Evolutionary conservation across 2,797 vertebrate genomes (phyloP), one percentile per base, ranked within the genome.

Genomic region (Clarias laeviceps): DNA sequence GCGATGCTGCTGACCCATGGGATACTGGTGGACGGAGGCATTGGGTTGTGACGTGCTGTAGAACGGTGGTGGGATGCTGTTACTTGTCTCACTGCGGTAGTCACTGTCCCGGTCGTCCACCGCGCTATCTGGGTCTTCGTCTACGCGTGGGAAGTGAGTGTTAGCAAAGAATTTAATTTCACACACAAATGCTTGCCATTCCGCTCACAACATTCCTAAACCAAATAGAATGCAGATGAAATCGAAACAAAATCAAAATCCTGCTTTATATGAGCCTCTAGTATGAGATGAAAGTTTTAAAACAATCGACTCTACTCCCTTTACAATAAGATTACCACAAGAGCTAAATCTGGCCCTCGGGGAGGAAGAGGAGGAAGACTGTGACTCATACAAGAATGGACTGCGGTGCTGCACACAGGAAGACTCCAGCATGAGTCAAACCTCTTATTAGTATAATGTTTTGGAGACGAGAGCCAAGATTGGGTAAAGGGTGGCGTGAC

Each of bases 51-150:
- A 97, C 0, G 97, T 98, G 87, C 96, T 97, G 86, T 98, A 98
- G 91, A 95, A 99, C 0, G 97, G 97, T 0, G 97, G 97, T 0
- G 98, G 98, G 86, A 98, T 97, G 93, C 98, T 99, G 91, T 97
- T 98, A 93, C 98, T 99, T 32, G 98, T 98, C 93, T 99, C 98
- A 0, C 98, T 99, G 90, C 97, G 97, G 84, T 99, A 99, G 91
- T 99, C 98, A 0, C 98, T 99, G 94, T 99, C 98, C 9, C 97
- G 93, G 91, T 99, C 98, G 0, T 99, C 98, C 93, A 99, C 96
- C 0, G 95, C 97, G 6, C 98, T 99, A 92, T 99, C 98, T 0
- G 96, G 96, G 91, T 99, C 98, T 20, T 99, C 98, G 0, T 97
- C 97, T 97, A 91, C 85, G 88, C 1, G 57, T 40, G 17, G 45